Percentiles rank a stretch among this genome's conserved stretches.
Conservation (phyloP, 2,113 vertebrate genomes). For the Albula glossodonta region DNA sequence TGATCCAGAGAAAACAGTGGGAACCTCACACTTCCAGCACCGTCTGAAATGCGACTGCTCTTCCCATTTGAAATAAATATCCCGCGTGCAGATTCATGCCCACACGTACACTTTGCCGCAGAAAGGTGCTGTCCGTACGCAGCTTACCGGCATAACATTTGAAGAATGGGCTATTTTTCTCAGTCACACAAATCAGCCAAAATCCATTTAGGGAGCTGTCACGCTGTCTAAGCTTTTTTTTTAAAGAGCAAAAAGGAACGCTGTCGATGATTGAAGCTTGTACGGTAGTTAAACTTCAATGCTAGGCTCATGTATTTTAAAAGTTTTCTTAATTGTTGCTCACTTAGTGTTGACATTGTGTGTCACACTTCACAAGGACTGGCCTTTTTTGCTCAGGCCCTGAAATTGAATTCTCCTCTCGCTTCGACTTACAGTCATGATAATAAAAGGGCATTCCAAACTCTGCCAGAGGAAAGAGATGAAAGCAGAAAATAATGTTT, state of each 20-base stretch:
- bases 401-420: constrained; percentile 10
- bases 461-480: constrained; percentile 20
- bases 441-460: neutral
- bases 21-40: neutral
- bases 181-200: neutral
- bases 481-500: constrained; percentile 23
- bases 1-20: neutral
- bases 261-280: neutral
- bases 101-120: neutral
- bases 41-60: neutral
- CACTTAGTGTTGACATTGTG: neutral
- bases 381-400: neutral
- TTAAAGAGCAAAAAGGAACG: neutral
- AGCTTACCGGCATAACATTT: too few relatives aligned
- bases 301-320: constrained; percentile 4
- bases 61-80: neutral
- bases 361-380: neutral
- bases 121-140: neutral
- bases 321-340: neutral
- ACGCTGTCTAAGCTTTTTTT: neutral
- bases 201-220: neutral
- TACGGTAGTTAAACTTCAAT: neutral
- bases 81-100: neutral
- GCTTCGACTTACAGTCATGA: neutral
- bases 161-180: neutral